Conservation (phyloP, 1,140 invertebrate genomes). For the Leptinotarsa undecemlineata region DNA sequence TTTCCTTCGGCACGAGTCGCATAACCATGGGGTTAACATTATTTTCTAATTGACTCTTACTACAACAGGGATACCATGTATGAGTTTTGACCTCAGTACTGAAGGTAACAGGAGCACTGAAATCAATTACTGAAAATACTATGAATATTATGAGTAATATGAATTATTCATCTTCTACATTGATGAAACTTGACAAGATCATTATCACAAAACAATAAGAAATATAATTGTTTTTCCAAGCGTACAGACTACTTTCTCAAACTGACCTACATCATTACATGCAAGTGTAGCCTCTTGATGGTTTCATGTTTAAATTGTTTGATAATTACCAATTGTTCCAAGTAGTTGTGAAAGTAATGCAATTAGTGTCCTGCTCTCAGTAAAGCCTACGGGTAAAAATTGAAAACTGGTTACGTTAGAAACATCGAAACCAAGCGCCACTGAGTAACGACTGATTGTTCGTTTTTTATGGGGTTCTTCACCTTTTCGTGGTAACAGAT, state of each 20-base stretch:
- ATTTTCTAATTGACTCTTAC: too few relatives aligned
- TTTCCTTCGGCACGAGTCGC: too few relatives aligned
- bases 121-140: too few relatives aligned
- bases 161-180: too few relatives aligned
- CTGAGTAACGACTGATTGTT: not conserved
- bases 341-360: slow-evolving; percentile 18
- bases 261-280: slow-evolving; percentile 15
- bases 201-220: too few relatives aligned
- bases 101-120: too few relatives aligned
- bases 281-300: not conserved
- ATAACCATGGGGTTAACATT: too few relatives aligned
- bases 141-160: too few relatives aligned
- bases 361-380: slow-evolving; percentile 1
- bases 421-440: slow-evolving; percentile 13
- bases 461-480: slow-evolving; percentile 9
- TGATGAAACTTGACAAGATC: too few relatives aligned
- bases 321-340: slow-evolving; percentile 20
- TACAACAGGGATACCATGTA: too few relatives aligned
- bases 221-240: not conserved
- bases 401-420: slow-evolving; percentile 15
- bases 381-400: not conserved
- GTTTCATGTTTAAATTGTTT: slow-evolving; percentile 1
- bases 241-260: not conserved
- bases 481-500: not conserved
- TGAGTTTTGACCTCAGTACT: too few relatives aligned